phyloP scores from a whole-genome alignment of 2,113 vertebrate genomes.

The Sinocyclocheilus maitianheensis region DNA sequence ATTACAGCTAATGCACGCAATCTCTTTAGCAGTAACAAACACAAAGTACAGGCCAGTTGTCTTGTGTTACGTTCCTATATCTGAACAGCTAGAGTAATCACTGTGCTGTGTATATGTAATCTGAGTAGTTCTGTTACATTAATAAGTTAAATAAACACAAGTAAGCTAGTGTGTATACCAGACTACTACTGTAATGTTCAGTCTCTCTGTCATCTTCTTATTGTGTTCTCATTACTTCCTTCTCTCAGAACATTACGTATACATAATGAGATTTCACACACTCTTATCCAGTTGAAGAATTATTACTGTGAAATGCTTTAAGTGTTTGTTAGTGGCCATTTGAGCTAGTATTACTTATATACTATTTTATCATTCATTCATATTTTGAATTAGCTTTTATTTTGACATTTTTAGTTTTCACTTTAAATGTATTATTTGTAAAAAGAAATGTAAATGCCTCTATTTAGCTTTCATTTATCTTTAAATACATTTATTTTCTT shows the following conservation, averaged over 20 bases:
- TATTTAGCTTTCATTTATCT: too few relatives aligned
- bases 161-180: background rate
- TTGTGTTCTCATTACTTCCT: constrained; percentile 27
- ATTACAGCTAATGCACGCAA: constrained; percentile 43
- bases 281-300: constrained; percentile 15
- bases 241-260: constrained; percentile 29
- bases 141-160: background rate
- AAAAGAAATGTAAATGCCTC: too few relatives aligned
- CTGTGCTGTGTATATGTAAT: background rate
- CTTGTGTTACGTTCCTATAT: background rate
- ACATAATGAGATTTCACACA: constrained; percentile 22
- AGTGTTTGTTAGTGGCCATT: background rate
- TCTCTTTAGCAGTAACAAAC: constrained; percentile 11
- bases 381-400: background rate
- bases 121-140: background rate
- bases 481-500: too few relatives aligned
- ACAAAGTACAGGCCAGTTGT: background rate
- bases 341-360: background rate
- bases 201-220: constrained; percentile 34
- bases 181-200: background rate
- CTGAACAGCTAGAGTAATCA: background rate
- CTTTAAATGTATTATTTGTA: background rate
- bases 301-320: constrained; percentile 19
- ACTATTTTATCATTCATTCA: background rate
- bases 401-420: background rate